These are phyloP conservation scores for Chesias legatella DNA, from an alignment of 2,888 invertebrate species.

Conservation along the genomic window DNA sequence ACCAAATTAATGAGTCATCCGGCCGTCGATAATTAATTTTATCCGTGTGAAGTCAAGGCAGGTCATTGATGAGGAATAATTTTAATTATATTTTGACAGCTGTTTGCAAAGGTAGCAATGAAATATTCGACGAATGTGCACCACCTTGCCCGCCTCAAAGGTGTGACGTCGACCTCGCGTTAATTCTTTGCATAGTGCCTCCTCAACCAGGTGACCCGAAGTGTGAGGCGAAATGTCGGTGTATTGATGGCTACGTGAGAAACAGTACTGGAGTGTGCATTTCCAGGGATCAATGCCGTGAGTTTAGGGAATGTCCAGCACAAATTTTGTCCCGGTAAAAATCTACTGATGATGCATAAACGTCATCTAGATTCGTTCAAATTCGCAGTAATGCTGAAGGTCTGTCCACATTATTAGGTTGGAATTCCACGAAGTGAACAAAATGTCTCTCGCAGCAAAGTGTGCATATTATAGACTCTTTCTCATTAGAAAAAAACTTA, in stretches of 20 bases:
- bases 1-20: too few species aligned
- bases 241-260: constrained; percentile 33
- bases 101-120: constrained; percentile 28
- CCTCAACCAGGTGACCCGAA: constrained; percentile 38
- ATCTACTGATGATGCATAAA: too few species aligned
- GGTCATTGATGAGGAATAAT: not conserved
- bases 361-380: too few species aligned
- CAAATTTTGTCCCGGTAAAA: too few species aligned
- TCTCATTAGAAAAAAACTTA: too few species aligned
- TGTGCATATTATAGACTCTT: too few species aligned
- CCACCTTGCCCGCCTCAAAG: constrained; percentile 29
- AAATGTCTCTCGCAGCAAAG: too few species aligned
- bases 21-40: too few species aligned
- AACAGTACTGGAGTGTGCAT: constrained; percentile 32
- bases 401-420: too few species aligned
- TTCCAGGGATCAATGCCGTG: constrained; percentile 31
- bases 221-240: constrained; percentile 40
- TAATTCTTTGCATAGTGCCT: constrained; percentile 30
- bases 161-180: constrained; percentile 34
- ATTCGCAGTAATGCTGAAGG: too few species aligned
- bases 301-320: constrained; percentile 18
- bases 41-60: not conserved
- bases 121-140: constrained; percentile 34
- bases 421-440: too few species aligned
- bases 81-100: constrained; percentile 14